Evolutionary conservation across 2,888 invertebrate genomes (phyloP).

Genomic region (Lasioglossum leucozonium): DNA sequence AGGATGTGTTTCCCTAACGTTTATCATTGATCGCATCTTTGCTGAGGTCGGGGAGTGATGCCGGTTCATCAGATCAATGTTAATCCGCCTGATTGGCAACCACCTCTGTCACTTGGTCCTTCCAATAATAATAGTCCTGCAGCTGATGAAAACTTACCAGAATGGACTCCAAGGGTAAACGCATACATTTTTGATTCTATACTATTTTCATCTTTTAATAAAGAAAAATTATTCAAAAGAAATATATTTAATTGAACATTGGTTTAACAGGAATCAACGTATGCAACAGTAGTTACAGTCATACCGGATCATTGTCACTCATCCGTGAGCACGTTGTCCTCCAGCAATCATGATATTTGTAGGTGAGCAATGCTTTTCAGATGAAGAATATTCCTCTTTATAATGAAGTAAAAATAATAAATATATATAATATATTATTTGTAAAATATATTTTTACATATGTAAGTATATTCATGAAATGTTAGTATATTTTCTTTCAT

Average conservation of each 20-base stretch:
- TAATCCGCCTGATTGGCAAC: constrained; percentile 82
- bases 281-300: constrained; percentile 80
- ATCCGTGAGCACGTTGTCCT: constrained; percentile 81
- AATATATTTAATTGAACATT: constrained; percentile 20
- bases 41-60: constrained; percentile 75
- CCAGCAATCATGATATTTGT: constrained; percentile 82
- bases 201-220: background rate
- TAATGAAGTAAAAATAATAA: background rate
- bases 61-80: constrained; percentile 83
- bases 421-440: background rate
- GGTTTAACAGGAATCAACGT: constrained; percentile 77
- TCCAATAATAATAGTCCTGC: constrained; percentile 77
- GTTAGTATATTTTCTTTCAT: background rate
- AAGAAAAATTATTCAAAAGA: background rate
- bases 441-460: background rate
- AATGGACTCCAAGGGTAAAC: constrained; percentile 80
- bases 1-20: constrained; percentile 64
- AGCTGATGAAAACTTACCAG: constrained; percentile 75
- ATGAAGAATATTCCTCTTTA: background rate
- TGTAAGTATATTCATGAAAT: background rate
- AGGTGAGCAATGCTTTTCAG: constrained; percentile 71
- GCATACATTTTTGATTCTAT: constrained; percentile 2
- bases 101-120: constrained; percentile 76
- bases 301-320: constrained; percentile 82
- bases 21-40: constrained; percentile 62